Evolutionary conservation across 2,888 invertebrate genomes (phyloP), one percentile per base, ranked within the genome.

Genomic region (Merodon equestris): DNA sequence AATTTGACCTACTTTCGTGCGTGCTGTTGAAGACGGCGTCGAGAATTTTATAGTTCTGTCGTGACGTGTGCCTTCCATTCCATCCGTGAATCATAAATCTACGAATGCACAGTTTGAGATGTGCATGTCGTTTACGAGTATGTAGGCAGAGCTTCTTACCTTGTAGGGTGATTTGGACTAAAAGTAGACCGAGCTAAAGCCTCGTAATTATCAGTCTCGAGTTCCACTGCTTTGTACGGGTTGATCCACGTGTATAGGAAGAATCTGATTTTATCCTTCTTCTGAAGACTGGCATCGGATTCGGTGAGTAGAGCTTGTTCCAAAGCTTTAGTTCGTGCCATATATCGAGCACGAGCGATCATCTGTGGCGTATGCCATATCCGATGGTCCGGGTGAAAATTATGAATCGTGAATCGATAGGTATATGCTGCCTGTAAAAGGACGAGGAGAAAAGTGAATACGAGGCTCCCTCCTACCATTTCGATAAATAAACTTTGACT

Each of bases 21-120:
- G 90, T 91, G 7, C 90, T 88, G 57, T 90, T 89, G 4, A 91
- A 86, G 76, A 91, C 91, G 1, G 90, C 88, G 64, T 90, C 89
- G 12, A 83, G 83, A 1, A 86, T 72, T 0, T 66, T 40, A 0
- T 9, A 18, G 45, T 83, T 83, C 5, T 83, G 40, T 13, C 15
- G n/a, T 42, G 90, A 88, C 58, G 86, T 86, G 17, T 90, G 90
- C 83, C 89, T 88, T 82, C 90, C 90, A 42, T 89, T 88, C 91
- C 91, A 91, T 1, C 91, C 91, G 77, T 91, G 91, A 38, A 90
- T 88, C 14, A 91, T 58, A 40, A 86, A 81, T 48, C 84, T 83
- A 19, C 47, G 9, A 15, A 13, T n/a, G 10, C 34, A 15, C 15
- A 0, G 12, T 27, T 27, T 27, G 7, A 7, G 27, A 7, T 2